Evolutionary conservation across 2,113 vertebrate species (phyloP).

Genomic region (Psilopsiagon aymara): DNA sequence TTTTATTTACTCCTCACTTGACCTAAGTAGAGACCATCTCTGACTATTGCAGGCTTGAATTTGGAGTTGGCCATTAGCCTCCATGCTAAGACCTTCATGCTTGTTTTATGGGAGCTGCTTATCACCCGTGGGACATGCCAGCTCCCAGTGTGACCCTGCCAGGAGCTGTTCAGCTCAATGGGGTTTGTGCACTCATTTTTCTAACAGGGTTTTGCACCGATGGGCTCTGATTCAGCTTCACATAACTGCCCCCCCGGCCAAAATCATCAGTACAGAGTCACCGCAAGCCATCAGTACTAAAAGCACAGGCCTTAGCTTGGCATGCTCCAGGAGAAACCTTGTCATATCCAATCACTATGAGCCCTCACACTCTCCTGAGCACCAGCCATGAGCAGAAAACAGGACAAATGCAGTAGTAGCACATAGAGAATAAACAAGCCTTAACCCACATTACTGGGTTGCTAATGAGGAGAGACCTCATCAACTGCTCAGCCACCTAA

Average conservation of each 20-base stretch:
- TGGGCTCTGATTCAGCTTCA: neutral
- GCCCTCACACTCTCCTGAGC: neutral
- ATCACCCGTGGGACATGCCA: neutral
- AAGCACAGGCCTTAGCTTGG: neutral
- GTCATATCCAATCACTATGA: neutral
- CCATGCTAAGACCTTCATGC: neutral
- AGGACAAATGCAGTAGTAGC: neutral
- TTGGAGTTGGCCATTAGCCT: neutral
- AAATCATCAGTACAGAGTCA: neutral
- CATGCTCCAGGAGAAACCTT: neutral
- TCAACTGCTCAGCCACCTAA: neutral
- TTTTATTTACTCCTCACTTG: neutral
- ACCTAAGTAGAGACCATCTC: neutral
- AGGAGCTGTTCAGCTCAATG: neutral
- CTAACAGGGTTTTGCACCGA: neutral
- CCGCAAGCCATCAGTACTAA: neutral
- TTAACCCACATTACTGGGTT: neutral
- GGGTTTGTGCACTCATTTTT: neutral
- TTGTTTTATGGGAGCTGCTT: neutral
- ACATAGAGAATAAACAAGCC: neutral
- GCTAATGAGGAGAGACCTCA: constrained; percentile 45
- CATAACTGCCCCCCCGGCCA: neutral
- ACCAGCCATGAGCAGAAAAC: neutral
- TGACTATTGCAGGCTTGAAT: neutral
- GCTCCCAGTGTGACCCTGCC: rapidly evolving